Percentiles rank a stretch among this genome's conserved stretches.
phyloP scores from a whole-genome alignment of 1,140 invertebrate genomes.

The Leucophenga varia region DNA sequence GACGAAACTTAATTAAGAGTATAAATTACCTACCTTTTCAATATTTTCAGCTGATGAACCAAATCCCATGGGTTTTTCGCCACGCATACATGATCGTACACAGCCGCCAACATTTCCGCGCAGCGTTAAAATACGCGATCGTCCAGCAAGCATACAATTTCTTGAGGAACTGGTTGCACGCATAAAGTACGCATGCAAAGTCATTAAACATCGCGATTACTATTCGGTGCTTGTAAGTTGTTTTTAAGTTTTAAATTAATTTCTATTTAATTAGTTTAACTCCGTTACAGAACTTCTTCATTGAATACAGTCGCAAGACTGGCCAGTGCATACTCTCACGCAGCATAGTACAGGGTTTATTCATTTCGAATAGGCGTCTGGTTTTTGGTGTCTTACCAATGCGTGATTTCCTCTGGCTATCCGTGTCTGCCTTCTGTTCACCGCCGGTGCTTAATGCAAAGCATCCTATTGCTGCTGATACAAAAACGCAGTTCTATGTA shows the following conservation, averaged over 20 bases:
- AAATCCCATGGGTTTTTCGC: conserved; percentile 86
- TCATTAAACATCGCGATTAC: conserved; percentile 76
- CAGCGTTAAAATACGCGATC: conserved; percentile 89
- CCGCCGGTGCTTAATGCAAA: conserved; percentile 79
- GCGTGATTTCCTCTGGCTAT: conserved; percentile 81
- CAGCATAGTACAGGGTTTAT: conserved; percentile 84
- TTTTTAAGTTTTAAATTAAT: neutral
- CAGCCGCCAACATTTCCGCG: conserved; percentile 97
- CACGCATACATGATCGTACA: conserved; percentile 90
- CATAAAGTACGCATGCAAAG: conserved; percentile 79
- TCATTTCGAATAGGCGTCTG: conserved; percentile 61
- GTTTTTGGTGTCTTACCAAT: conserved; percentile 63
- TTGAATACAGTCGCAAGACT: conserved; percentile 83
- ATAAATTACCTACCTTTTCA: conserved; percentile 1
- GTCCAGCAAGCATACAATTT: conserved; percentile 81
- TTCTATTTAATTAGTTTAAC: neutral
- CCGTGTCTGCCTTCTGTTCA: conserved; percentile 82
- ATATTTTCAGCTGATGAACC: conserved; percentile 60
- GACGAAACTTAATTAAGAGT: neutral
- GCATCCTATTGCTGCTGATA: conserved; percentile 64
- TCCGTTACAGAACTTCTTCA: conserved; percentile 82
- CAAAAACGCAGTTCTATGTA: conserved; percentile 65
- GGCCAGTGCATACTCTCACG: conserved; percentile 92
- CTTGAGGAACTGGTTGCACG: conserved; percentile 79
- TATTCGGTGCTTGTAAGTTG: conserved; percentile 76